phyloP scores from a whole-genome alignment of 64 coral and sea anemone genomes.

The Dendronephthya gigantea region DNA sequence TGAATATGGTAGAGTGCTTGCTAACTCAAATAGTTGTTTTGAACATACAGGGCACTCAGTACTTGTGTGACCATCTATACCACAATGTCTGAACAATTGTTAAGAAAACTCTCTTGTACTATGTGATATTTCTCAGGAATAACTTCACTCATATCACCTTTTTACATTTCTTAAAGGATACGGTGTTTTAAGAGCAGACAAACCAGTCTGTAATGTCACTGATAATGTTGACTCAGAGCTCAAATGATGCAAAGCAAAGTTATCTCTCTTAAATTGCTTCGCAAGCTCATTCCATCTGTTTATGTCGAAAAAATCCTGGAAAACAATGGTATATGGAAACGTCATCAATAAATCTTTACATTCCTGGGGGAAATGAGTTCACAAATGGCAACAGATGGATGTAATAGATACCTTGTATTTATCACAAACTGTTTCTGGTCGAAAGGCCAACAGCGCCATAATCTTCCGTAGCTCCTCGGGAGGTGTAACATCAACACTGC shows the following conservation, averaged over 20 bases:
- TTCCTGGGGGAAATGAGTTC: too few species aligned
- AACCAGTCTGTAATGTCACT: slow-evolving; percentile 79
- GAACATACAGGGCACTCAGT: slow-evolving; percentile 86
- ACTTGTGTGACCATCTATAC: slow-evolving; percentile 76
- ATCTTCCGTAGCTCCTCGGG: slow-evolving; percentile 76
- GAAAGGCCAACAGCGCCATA: slow-evolving; percentile 92
- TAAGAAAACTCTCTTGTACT: too few species aligned
- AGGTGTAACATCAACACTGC: slow-evolving; percentile 51
- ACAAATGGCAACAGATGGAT: too few species aligned
- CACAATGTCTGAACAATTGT: slow-evolving; percentile 57
- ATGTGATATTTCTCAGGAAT: too few species aligned
- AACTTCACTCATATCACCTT: not conserved
- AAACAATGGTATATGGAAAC: not conserved
- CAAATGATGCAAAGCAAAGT: slow-evolving; percentile 86
- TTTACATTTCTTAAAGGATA: slow-evolving; percentile 45
- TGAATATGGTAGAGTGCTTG: slow-evolving; percentile 66
- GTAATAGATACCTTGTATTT: slow-evolving; percentile 57
- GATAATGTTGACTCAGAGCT: slow-evolving; percentile 79
- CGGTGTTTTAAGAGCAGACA: slow-evolving; percentile 96
- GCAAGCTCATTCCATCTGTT: slow-evolving; percentile 66
- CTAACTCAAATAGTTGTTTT: slow-evolving; percentile 74
- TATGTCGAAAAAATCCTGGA: slow-evolving; percentile 81
- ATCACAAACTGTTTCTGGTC: slow-evolving; percentile 58
- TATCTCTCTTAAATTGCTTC: slow-evolving; percentile 81
- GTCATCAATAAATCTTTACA: too few species aligned